These are phyloP conservation scores for Stercorarius parasiticus DNA, from an alignment of 2,113 vertebrate genomes.

Conservation along the genomic window DNA sequence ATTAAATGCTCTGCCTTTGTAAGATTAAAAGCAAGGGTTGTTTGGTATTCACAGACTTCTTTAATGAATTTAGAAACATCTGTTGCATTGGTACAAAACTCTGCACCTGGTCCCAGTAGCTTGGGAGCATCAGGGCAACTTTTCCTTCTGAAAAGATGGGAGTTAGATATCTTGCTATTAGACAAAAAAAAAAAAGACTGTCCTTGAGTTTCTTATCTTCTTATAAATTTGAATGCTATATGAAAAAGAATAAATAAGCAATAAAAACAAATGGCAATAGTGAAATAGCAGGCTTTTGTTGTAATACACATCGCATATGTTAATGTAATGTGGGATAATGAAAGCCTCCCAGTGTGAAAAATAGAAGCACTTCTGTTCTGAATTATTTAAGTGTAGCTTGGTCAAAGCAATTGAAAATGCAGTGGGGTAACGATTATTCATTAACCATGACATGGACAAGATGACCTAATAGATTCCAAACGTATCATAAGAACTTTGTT, in stretches of 20 bases:
- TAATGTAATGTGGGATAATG: neutral
- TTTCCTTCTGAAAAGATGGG: neutral
- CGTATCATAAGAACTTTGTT: neutral
- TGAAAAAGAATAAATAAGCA: neutral
- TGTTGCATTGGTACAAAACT: neutral
- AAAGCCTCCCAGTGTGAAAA: neutral
- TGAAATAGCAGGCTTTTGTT: neutral
- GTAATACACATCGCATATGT: neutral
- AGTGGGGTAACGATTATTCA: neutral
- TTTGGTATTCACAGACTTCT: neutral
- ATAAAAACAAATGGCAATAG: neutral
- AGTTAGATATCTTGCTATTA: neutral
- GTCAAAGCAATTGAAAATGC: neutral
- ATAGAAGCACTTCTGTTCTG: neutral
- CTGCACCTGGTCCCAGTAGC: neutral
- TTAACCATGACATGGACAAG: neutral
- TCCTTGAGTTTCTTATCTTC: neutral
- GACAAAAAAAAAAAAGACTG: neutral
- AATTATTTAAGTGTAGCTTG: neutral
- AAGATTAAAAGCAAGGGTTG: neutral
- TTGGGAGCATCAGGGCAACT: neutral
- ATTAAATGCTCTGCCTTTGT: neutral
- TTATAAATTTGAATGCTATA: neutral
- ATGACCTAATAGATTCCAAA: neutral
- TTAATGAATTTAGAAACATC: neutral